Evolutionary conservation across 64 coral and sea anemone species (phyloP), one percentile per base, ranked within the genome.

Genomic region (Pocillopora verrucosa): DNA sequence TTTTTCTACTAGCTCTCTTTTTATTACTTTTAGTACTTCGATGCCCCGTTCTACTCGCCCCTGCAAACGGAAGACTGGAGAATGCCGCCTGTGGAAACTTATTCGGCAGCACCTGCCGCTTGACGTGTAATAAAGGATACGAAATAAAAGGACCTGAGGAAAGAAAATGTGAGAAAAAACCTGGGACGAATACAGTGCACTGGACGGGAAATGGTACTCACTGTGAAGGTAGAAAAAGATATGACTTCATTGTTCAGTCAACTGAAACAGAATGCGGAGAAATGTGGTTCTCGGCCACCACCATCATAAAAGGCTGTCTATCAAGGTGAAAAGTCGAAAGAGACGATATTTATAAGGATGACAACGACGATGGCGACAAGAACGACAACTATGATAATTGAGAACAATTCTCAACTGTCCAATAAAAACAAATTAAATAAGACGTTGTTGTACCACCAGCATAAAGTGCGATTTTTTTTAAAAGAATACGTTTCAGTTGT

Each of bases 121-220:
- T 90, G 26, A 45, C 80, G 34, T 90, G 89, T 36, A 25, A 90
- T 58, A 80, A 75, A 36, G 89, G 89, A n/a, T 90, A 83, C 61
- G 37, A 90, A 36, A 34, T 90, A 59, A 80, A 63, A 58, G 89
- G 79, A 83, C 64, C 89, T 11, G 65, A 60, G 22, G 73, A 36
- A 36, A 72, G 89, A n/a, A 90, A 73, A 17, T 90, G 89, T 25
- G 77, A 80, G 22, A 89, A 16, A 77, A 16, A 59, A 72, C 22
- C 45, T 56, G 76, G 76, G 37, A 79, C 64, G 80, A 69, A 72
- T 51, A 35, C 51, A 65, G 19, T 26, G 25, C 65, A 72, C 38
- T 85, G 82, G 82, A 70, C 82, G 57, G 82, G 82, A 72, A 85
- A 85, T 57, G 22, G 38, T 9, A 85, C 82, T 59, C 38, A 41